Base-by-base conservation (phyloP, 2,888 invertebrate genomes). In the Stenodera caucasica region DNA sequence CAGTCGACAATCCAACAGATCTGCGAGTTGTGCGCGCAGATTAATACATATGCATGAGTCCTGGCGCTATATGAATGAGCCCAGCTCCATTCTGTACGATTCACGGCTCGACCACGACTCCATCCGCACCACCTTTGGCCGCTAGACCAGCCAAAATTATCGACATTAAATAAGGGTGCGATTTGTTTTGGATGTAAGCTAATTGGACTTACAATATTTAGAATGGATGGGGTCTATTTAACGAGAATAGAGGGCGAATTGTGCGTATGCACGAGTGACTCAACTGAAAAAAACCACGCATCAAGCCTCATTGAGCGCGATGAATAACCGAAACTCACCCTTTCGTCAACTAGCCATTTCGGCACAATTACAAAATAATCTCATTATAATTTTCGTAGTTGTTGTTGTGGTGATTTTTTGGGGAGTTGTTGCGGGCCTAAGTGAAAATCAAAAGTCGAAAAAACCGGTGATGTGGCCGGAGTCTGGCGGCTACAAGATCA, bases 1-100 rank as follows among this genome's bases (percentile, higher is more conserved):
- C 64, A 64, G 62, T 61, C 59, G 57, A 64, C 64, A 61, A 63
- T 63, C 63, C 45, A 21, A 21, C 45, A 45, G 15, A 21, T n/a
- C n/a, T n/a, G n/a, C n/a, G n/a, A n/a, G n/a, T n/a, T n/a, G n/a
- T 23, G 26, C 55, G 55, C 49, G 11, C 21, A 4, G 23, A n/a
- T n/a, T 63, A 63, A 63, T 65, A 63, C 65, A 65, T 65, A 65
- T 65, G 65, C 65, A 65, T 65, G 62, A 65, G 53, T 51, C 29
- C 58, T 32, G 59, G 65, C 65, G 62, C 64, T 64, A 60, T 65
- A 60, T 65, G 65, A 65, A 65, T 65, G 62, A 60, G 59, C 59
- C 49, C 54, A 61, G 61, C 50, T 55, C 61, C 61, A 61, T 61
- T 64, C 64, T 64, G 37, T 60, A 55, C 53, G 21, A 45, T 45